Conservation (phyloP, 2,113 vertebrate species). For the Myotis davidii region DNA sequence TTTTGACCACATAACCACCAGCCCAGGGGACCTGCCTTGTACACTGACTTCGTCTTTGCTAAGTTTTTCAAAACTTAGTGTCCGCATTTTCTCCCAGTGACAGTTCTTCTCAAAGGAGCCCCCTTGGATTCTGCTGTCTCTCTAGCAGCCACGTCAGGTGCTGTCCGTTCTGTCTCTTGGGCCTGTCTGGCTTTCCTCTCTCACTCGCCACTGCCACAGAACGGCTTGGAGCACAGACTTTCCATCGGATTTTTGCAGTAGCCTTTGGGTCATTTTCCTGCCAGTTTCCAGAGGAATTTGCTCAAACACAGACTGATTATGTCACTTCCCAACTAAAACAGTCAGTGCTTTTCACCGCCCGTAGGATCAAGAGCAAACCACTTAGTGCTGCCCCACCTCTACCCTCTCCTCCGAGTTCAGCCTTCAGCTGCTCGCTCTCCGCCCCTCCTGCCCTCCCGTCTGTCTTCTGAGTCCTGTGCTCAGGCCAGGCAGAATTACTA, state of each 20-base stretch:
- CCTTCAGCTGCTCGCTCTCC: neutral
- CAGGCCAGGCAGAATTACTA: neutral
- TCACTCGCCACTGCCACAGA: neutral
- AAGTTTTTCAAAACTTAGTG: neutral
- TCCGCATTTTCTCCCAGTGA: neutral
- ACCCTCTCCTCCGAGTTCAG: rapidly evolving
- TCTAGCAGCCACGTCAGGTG: neutral
- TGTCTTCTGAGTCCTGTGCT: neutral
- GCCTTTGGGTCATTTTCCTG: neutral
- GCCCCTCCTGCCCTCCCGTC: neutral
- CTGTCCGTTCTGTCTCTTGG: no score
- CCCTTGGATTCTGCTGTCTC: neutral
- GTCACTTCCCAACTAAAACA: neutral
- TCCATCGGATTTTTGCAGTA: neutral
- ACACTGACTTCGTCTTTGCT: neutral
- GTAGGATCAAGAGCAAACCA: neutral
- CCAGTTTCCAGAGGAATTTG: neutral
- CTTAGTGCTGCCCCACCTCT: no score
- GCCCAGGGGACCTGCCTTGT: neutral
- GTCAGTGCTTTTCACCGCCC: neutral
- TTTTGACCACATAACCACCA: neutral
- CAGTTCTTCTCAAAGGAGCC: neutral
- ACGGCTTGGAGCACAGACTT: neutral
- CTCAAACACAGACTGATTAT: neutral
- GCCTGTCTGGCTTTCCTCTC: neutral